Evolutionary conservation across 2,888 invertebrate genomes (phyloP).

Genomic region (Apamea sordens): DNA sequence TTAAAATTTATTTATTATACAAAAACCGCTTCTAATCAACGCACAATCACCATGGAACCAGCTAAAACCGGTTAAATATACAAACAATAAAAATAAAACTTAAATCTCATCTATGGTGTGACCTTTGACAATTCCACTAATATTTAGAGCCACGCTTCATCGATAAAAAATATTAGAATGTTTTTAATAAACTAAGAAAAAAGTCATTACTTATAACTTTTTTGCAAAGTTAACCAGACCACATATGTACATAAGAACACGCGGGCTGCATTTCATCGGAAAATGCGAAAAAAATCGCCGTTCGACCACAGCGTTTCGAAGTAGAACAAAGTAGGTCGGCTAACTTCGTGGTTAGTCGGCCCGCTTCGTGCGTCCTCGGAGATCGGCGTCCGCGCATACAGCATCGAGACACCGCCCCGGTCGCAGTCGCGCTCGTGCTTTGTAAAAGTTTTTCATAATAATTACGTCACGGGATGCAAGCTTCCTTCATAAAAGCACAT

Average conservation of each 20-base stretch:
- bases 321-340: slow-evolving; percentile 88
- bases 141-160: slow-evolving; percentile 20
- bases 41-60: slow-evolving; percentile 30
- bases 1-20: slow-evolving; percentile 15
- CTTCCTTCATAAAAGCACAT: slow-evolving; percentile 73
- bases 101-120: slow-evolving; percentile 46
- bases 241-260: slow-evolving; percentile 65
- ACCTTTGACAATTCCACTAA: slow-evolving; percentile 49
- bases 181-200: slow-evolving; percentile 32
- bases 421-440: slow-evolving; percentile 80
- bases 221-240: slow-evolving; percentile 75
- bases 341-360: slow-evolving; percentile 80
- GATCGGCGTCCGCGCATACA: slow-evolving; percentile 83
- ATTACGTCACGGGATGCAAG: slow-evolving; percentile 84
- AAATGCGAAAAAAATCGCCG: slow-evolving; percentile 87
- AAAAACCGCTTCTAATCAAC: slow-evolving; percentile 22
- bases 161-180: slow-evolving; percentile 1
- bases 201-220: slow-evolving; percentile 63
- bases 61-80: slow-evolving; percentile 45
- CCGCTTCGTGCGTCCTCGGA: slow-evolving; percentile 78
- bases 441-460: slow-evolving; percentile 73
- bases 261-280: slow-evolving; percentile 85
- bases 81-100: slow-evolving; percentile 38
- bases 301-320: slow-evolving; percentile 85
- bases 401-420: slow-evolving; percentile 81